A percentile compares a stretch with the other conserved stretches of the same genome.
Conservation (phyloP, 1,140 invertebrate genomes). For the Procambarus clarkii region DNA sequence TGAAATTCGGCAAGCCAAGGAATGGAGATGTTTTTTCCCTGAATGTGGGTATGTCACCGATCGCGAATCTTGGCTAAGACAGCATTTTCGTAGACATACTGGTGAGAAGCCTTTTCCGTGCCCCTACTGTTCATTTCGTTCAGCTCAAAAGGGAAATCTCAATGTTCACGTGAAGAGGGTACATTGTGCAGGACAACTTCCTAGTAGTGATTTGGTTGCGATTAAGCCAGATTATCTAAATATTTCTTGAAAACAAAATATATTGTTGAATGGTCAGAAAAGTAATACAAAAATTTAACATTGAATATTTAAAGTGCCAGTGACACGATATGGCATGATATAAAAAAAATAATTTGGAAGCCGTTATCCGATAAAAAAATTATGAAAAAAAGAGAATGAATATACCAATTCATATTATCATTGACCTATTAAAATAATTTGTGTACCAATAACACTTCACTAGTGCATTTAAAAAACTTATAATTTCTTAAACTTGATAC, state of each 20-base stretch:
- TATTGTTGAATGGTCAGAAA: not conserved
- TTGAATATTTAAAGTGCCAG: not conserved
- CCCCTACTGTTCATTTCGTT: conserved; percentile 46
- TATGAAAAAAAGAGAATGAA: no score
- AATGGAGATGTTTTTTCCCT: conserved; percentile 50
- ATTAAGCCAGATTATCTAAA: not conserved
- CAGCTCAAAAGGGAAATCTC: conserved; percentile 53
- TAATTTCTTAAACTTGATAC: no score
- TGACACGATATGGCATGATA: not conserved
- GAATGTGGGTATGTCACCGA: conserved; percentile 54
- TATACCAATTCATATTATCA: no score
- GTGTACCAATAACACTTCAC: no score
- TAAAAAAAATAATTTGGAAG: no score
- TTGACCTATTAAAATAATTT: no score
- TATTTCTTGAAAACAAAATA: not conserved
- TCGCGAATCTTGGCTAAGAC: conserved; percentile 50
- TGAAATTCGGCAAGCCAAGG: conserved; percentile 21
- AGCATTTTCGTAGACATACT: conserved; percentile 52
- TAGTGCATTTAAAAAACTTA: no score
- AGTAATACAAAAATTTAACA: not conserved
- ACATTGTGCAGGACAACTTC: not conserved
- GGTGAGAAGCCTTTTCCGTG: conserved; percentile 48
- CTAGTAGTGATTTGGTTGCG: not conserved
- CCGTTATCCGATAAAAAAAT: no score
- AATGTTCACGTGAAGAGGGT: conserved; percentile 55